Conservation (phyloP, 2,797 vertebrate genomes). For the Heteromormyrus szaboi region DNA sequence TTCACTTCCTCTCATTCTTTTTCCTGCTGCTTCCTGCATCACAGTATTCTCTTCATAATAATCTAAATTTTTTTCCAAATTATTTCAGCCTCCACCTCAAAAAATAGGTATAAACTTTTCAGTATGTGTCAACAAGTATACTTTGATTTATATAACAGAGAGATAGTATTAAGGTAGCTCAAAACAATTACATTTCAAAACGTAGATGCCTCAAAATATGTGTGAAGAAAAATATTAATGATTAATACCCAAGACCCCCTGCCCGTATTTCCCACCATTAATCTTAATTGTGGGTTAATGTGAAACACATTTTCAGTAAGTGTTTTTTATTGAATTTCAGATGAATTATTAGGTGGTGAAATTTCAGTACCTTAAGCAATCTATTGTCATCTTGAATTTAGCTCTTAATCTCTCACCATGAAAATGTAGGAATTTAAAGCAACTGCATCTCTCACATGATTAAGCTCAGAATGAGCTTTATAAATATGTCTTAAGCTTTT, state of each 20-base stretch:
- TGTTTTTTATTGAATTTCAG: constrained; percentile 3
- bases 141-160: not conserved
- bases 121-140: not conserved
- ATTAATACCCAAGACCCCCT: not conserved
- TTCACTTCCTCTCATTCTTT: not conserved
- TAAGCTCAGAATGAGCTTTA: not conserved
- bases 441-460: not conserved
- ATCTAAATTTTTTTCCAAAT: not conserved
- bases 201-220: not conserved
- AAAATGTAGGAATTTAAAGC: not conserved
- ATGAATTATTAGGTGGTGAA: not conserved
- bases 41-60: not conserved
- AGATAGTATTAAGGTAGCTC: not conserved
- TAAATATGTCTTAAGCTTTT: not conserved
- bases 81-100: not conserved
- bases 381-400: not conserved
- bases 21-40: not conserved
- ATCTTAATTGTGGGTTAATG: not conserved
- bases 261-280: not conserved
- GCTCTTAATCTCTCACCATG: not conserved
- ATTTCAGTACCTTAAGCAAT: not conserved
- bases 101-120: not conserved
- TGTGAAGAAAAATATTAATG: not conserved
- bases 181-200: not conserved
- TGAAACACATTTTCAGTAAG: not conserved